phyloP scores from a whole-genome alignment of 2,797 vertebrate genomes.

The Clarias pachynema region DNA sequence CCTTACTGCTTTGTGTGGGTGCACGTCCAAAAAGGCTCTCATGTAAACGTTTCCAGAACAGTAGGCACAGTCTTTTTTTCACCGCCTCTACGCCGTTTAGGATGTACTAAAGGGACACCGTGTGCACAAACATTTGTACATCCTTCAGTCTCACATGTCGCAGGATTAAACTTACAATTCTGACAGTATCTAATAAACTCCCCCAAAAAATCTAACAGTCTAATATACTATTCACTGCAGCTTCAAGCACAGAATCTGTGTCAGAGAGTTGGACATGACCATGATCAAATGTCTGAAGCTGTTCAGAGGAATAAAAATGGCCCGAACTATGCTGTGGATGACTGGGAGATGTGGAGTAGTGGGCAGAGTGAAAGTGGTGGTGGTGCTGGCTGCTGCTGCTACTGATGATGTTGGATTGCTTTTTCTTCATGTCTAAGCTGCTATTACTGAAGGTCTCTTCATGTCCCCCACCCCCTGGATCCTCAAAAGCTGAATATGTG shows the following conservation, averaged over 20 bases:
- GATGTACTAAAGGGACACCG: slow-evolving; percentile 19
- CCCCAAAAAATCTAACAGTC: slow-evolving; percentile 84
- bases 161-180: slow-evolving; percentile 48
- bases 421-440: slow-evolving; percentile 85
- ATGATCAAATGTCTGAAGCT: slow-evolving; percentile 80
- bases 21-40: slow-evolving; percentile 63
- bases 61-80: slow-evolving; percentile 61
- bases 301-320: slow-evolving; percentile 68
- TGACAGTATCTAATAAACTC: slow-evolving; percentile 47
- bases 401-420: slow-evolving; percentile 67
- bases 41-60: slow-evolving; percentile 74
- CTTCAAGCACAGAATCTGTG: slow-evolving; percentile 97
- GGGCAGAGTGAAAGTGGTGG: slow-evolving; percentile 47
- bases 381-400: slow-evolving; percentile 55
- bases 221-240: slow-evolving; percentile 99
- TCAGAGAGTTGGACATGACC: slow-evolving; percentile 81
- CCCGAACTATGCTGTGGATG: slow-evolving; percentile 51
- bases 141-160: slow-evolving; percentile 24
- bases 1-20: slow-evolving; percentile 41
- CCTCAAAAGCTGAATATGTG: slow-evolving; percentile 66
- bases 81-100: slow-evolving; percentile 6
- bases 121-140: slow-evolving; percentile 34
- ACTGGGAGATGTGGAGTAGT: slow-evolving; percentile 60
- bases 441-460: slow-evolving; percentile 82
- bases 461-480: slow-evolving; percentile 71